These are phyloP conservation scores for Crepidodera aurea DNA, from an alignment of 2,888 invertebrate species.

Conservation along the genomic window DNA sequence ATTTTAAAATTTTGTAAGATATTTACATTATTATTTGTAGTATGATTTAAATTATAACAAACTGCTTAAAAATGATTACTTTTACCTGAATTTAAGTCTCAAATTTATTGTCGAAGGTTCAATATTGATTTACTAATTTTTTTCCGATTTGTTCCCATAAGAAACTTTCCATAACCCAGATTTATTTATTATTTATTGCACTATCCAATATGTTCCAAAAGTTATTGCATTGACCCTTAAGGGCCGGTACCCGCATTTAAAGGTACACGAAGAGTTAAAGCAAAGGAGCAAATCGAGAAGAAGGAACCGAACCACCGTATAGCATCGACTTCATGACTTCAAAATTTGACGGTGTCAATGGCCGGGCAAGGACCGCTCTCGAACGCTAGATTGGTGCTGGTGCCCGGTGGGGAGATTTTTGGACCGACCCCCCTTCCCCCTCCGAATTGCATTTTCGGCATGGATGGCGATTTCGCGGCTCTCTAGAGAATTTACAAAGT, in stretches of 20 bases:
- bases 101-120: too few relatives aligned
- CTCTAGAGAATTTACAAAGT: constrained; percentile 17
- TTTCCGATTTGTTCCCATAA: too few relatives aligned
- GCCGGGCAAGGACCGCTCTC: constrained; percentile 58
- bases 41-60: too few relatives aligned
- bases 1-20: too few relatives aligned
- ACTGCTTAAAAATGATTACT: too few relatives aligned
- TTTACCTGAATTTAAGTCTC: too few relatives aligned
- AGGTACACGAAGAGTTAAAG: not conserved
- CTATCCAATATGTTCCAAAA: too few relatives aligned
- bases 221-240: constrained; percentile 16
- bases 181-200: too few relatives aligned
- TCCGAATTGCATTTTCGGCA: constrained; percentile 20
- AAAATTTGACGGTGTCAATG: constrained; percentile 57
- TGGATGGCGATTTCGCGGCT: constrained; percentile 15
- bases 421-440: constrained; percentile 48
- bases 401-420: constrained; percentile 5
- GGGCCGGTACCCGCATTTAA: not conserved
- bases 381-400: constrained; percentile 18
- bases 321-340: constrained; percentile 17
- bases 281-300: constrained; percentile 15
- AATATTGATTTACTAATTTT: too few relatives aligned
- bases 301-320: constrained; percentile 23
- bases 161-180: too few relatives aligned
- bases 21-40: too few relatives aligned